A percentile compares a stretch with the other conserved stretches of the same genome.
phyloP scores from a whole-genome alignment of 1,140 invertebrate species.

The Lasaia peninsularis region DNA sequence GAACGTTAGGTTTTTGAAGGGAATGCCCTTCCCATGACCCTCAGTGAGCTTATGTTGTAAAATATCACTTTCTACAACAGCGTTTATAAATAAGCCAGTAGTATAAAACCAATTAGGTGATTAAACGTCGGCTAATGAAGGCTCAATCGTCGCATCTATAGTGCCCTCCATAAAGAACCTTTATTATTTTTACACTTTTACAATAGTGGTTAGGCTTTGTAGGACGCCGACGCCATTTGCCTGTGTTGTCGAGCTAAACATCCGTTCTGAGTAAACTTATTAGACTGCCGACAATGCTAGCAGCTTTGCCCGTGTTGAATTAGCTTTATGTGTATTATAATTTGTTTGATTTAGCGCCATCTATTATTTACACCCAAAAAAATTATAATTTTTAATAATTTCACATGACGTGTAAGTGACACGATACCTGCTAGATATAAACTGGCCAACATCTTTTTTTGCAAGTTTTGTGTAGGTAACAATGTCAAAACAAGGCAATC shows the following conservation, averaged over 20 bases:
- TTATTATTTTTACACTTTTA: conserved; percentile 62
- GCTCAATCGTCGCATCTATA: conserved; percentile 44
- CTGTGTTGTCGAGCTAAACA: conserved; percentile 31
- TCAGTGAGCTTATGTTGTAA: conserved; percentile 5
- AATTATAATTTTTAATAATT: too few relatives aligned
- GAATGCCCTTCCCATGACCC: background rate
- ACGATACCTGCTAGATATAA: too few relatives aligned
- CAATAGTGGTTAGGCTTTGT: conserved; percentile 50
- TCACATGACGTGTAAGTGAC: too few relatives aligned
- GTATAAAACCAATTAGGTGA: conserved; percentile 40
- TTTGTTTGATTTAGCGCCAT: too few relatives aligned
- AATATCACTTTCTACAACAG: background rate
- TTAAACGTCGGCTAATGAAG: conserved; percentile 41
- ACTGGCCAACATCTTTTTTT: too few relatives aligned
- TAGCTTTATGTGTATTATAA: too few relatives aligned
- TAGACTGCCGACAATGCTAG: too few relatives aligned
- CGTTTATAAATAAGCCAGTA: conserved; percentile 11
- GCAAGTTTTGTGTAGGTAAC: too few relatives aligned
- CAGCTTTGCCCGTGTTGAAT: too few relatives aligned
- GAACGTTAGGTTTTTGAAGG: too few relatives aligned
- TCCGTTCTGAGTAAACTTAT: conserved; percentile 4
- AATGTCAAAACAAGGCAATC: too few relatives aligned
- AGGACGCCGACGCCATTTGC: conserved; percentile 29
- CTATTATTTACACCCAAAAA: too few relatives aligned
- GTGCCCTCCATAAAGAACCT: conserved; percentile 36